phyloP scores from a whole-genome alignment of 2,797 vertebrate species.

The Rachycentron canadum region DNA sequence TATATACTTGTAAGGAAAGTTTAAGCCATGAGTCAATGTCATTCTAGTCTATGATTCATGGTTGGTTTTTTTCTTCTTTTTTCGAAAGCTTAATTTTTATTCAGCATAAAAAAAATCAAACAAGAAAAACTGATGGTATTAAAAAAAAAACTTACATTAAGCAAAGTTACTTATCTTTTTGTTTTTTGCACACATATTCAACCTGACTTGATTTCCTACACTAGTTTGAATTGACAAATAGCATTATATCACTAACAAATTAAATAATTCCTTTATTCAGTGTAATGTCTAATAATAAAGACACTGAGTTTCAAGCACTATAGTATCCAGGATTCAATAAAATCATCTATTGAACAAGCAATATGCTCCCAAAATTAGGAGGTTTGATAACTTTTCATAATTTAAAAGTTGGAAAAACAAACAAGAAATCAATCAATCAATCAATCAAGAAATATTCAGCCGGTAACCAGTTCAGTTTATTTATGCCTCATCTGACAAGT shows the following conservation, averaged over 20 bases:
- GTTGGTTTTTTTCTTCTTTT: not conserved
- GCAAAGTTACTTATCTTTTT: too few species aligned
- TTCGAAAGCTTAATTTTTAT: not conserved
- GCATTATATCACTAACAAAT: not conserved
- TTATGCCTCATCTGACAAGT: not conserved
- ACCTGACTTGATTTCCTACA: not conserved
- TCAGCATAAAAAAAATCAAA: not conserved
- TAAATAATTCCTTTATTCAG: too few species aligned
- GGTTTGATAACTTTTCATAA: not conserved
- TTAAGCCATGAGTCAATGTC: constrained; percentile 1
- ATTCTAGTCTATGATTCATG: constrained; percentile 12
- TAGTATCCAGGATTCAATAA: not conserved
- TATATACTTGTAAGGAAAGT: not conserved
- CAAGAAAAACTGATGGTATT: not conserved
- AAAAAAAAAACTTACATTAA: too few species aligned
- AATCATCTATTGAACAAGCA: not conserved
- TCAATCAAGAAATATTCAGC: too few species aligned
- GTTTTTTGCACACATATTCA: not conserved
- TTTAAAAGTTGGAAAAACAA: not conserved
- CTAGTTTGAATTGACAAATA: not conserved
- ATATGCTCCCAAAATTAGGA: not conserved
- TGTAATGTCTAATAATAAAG: too few species aligned
- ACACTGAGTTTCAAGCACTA: not conserved
- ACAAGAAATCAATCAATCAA: too few species aligned
- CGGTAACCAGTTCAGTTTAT: not conserved